phyloP scores from a whole-genome alignment of 2,113 vertebrate genomes.

The Alexandromys fortis region DNA sequence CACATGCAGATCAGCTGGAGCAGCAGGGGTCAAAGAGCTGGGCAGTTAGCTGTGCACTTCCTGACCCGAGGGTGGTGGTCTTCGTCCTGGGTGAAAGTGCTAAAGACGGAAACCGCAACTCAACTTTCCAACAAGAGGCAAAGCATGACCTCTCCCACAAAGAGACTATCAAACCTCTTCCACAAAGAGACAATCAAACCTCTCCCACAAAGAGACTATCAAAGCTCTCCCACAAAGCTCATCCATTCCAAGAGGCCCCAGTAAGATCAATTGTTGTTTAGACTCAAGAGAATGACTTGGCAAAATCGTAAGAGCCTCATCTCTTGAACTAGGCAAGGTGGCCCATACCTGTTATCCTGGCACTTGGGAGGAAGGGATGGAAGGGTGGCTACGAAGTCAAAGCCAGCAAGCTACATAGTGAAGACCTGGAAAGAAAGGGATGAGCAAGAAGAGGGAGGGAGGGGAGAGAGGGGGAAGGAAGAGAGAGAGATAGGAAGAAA shows the following conservation, averaged over 20 bases:
- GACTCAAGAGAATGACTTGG: neutral
- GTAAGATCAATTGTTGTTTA: neutral
- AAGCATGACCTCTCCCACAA: neutral
- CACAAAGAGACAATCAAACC: no score
- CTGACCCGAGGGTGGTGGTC: neutral
- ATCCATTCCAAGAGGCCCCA: neutral
- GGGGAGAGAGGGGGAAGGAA: fast-evolving
- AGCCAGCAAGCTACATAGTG: neutral
- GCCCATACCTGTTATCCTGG: neutral
- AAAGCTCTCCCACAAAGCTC: no score
- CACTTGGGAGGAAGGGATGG: neutral
- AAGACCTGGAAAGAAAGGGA: neutral
- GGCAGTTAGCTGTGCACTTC: neutral
- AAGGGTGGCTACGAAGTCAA: neutral
- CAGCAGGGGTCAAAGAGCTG: neutral
- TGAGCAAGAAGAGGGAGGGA: neutral
- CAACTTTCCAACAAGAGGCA: neutral
- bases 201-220: no score
- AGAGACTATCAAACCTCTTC: no score
- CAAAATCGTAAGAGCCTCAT: neutral
- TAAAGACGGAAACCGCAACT: neutral
- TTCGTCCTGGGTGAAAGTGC: neutral
- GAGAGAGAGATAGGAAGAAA: neutral
- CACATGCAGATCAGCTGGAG: neutral
- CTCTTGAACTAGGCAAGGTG: neutral